Evolutionary conservation across 2,797 vertebrate species (phyloP).

Genomic region (Liparis tanakae): DNA sequence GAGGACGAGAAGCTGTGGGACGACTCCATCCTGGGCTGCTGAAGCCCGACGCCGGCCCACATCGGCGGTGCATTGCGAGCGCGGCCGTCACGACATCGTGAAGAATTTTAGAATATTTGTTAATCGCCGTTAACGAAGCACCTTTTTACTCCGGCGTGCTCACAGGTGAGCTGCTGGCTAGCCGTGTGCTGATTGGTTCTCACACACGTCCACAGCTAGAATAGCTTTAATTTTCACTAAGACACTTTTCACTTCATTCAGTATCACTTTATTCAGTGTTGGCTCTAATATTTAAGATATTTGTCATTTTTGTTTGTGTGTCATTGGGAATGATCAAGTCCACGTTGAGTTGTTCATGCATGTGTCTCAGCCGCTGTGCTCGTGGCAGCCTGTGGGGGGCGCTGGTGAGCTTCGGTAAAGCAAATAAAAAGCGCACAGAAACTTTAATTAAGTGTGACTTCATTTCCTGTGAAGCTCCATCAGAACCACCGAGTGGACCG

Average conservation of each 20-base stretch:
- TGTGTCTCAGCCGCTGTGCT: constrained; percentile 5
- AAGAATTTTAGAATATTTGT: background rate
- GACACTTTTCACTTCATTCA: constrained; percentile 22
- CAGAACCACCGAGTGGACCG: background rate
- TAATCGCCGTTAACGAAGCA: constrained; percentile 8
- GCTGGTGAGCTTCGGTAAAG: constrained; percentile 57
- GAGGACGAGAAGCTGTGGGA: constrained; percentile 93
- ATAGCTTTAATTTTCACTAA: constrained; percentile 38
- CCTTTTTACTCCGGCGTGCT: constrained; percentile 18
- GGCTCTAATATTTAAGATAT: constrained; percentile 3
- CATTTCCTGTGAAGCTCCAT: constrained; percentile 13
- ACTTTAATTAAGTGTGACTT: constrained; percentile 5
- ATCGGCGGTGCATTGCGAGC: constrained; percentile 1
- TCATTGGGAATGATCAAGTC: constrained; percentile 8
- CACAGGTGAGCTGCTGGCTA: constrained; percentile 27
- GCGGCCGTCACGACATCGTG: background rate
- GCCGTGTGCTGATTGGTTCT: background rate
- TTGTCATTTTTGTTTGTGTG: background rate
- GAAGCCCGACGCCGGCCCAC: constrained; percentile 4
- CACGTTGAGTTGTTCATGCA: constrained; percentile 6
- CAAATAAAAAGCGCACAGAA: constrained; percentile 41
- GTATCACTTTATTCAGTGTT: background rate
- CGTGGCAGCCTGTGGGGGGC: constrained; percentile 54
- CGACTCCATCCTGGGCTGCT: constrained; percentile 88
- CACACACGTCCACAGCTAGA: background rate